A percentile compares a stretch with the other conserved stretches of the same genome.
These are phyloP conservation scores for Lottia gigantea DNA, from an alignment of 2,888 invertebrate genomes.

Conservation along the genomic window DNA sequence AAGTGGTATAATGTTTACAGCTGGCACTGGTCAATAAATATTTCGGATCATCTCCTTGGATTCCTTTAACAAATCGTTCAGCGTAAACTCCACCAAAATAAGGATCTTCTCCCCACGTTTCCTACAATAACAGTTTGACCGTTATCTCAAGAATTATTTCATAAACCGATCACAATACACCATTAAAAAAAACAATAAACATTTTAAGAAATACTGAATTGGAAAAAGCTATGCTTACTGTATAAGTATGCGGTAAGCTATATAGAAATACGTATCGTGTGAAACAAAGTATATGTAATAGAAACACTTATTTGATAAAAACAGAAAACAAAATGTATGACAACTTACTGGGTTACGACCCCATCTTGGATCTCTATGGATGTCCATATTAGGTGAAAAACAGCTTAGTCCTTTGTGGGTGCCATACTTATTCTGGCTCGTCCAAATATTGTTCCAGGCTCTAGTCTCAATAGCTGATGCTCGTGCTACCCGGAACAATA, in stretches of 20 bases:
- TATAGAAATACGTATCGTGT: too few species aligned
- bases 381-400: slow-evolving; percentile 7
- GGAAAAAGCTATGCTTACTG: too few species aligned
- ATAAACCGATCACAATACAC: too few species aligned
- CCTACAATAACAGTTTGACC: slow-evolving; percentile 33
- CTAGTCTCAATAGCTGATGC: background rate
- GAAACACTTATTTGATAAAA: too few species aligned
- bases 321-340: too few species aligned
- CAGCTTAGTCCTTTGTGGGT: background rate
- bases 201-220: too few species aligned
- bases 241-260: too few species aligned
- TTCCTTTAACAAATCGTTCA: slow-evolving; percentile 49
- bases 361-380: slow-evolving; percentile 3
- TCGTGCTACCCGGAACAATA: background rate
- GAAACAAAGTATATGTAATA: too few species aligned
- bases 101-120: slow-evolving; percentile 64
- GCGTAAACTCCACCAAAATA: slow-evolving; percentile 52
- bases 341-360: background rate
- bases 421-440: background rate
- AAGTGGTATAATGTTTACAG: slow-evolving; percentile 62
- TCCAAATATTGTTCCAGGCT: background rate
- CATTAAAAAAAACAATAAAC: too few species aligned
- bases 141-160: too few species aligned
- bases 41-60: slow-evolving; percentile 54
- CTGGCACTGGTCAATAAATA: slow-evolving; percentile 59